Conservation (phyloP, 2,113 vertebrate genomes). For the Vireo altiloquus region DNA sequence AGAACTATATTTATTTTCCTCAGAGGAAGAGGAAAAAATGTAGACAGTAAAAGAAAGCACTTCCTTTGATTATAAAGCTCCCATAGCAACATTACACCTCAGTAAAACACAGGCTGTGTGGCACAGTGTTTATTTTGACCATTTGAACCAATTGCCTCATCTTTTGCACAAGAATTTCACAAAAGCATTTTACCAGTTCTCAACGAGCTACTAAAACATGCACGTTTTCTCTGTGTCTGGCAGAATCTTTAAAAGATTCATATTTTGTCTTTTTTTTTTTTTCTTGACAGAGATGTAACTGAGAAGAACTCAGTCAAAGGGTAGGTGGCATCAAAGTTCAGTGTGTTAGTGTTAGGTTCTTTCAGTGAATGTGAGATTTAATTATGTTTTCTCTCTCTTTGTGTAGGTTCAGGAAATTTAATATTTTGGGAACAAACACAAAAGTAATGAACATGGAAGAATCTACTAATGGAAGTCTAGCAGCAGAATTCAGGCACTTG, state of each 20-base stretch:
- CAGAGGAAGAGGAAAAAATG: not conserved
- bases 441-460: slow-evolving; percentile 99
- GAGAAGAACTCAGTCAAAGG: slow-evolving; percentile 88
- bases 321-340: slow-evolving; percentile 63
- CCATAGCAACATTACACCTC: not conserved
- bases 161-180: not conserved
- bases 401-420: slow-evolving; percentile 91
- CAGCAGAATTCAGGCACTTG: slow-evolving; percentile 96
- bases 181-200: not conserved
- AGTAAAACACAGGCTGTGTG: not conserved
- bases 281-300: slow-evolving; percentile 83
- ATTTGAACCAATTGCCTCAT: not conserved
- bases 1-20: not conserved
- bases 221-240: not conserved
- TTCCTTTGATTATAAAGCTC: not conserved
- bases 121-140: not conserved
- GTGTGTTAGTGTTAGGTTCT: not conserved
- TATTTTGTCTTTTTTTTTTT: not conserved
- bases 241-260: not conserved
- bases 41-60: not conserved
- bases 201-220: not conserved
- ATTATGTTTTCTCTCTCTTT: not conserved
- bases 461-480: slow-evolving; percentile 92
- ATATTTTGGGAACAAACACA: slow-evolving; percentile 93
- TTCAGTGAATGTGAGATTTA: not conserved